Evolutionary conservation across 2,113 vertebrate genomes (phyloP).

Genomic region (Chauna torquata): DNA sequence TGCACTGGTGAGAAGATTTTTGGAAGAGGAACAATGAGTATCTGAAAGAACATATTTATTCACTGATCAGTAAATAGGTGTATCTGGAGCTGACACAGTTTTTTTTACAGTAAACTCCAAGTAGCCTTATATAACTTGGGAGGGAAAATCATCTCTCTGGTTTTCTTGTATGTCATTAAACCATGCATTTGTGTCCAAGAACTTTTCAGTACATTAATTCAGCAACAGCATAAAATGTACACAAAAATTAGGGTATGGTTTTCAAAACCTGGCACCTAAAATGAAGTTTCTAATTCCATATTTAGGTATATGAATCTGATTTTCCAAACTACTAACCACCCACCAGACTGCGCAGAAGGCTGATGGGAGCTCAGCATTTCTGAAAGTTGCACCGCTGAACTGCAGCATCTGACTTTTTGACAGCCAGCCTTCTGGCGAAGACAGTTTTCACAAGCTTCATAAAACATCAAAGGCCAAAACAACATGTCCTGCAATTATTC

Average conservation of each 20-base stretch:
- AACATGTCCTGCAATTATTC: conserved; percentile 3
- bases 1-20: not conserved
- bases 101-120: conserved; percentile 8
- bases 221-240: not conserved
- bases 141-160: not conserved
- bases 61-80: not conserved
- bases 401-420: not conserved
- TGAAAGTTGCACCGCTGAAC: not conserved
- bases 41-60: not conserved
- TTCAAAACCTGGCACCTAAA: conserved; percentile 18
- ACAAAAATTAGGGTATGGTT: conserved; percentile 1
- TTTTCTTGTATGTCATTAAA: conserved; percentile 47
- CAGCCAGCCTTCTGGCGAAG: conserved; percentile 29
- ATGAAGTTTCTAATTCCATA: not conserved
- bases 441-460: not conserved
- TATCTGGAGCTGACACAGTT: not conserved
- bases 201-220: conserved; percentile 60
- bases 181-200: not conserved
- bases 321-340: not conserved
- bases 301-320: conserved; percentile 20
- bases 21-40: not conserved
- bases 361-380: not conserved
- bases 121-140: conserved; percentile 22
- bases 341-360: not conserved
- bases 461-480: not conserved